Percentiles rank a stretch among this genome's conserved stretches.
Conservation (phyloP, 2,113 vertebrate genomes). For the Alethe castanea region DNA sequence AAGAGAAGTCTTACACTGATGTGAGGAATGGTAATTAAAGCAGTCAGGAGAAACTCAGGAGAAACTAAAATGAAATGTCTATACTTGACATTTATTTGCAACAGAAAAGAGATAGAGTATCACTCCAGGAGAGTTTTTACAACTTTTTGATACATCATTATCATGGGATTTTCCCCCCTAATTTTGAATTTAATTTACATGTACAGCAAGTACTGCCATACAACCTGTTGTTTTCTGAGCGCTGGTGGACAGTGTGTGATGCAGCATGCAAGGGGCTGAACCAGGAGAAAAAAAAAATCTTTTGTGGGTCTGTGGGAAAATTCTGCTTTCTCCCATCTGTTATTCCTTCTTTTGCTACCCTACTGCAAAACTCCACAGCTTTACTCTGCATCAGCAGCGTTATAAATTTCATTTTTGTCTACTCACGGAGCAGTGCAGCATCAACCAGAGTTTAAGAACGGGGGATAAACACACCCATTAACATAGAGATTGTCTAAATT, state of each 20-base stretch:
- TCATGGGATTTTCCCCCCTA: background rate
- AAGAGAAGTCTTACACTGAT: background rate
- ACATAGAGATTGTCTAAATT: background rate
- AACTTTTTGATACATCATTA: background rate
- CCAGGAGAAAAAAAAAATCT: accelerated
- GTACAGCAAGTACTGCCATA: background rate
- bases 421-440: accelerated
- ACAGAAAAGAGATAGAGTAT: background rate
- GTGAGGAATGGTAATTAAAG: background rate
- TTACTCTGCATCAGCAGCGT: accelerated
- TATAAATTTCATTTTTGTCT: background rate
- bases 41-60: background rate
- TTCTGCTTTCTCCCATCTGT: background rate
- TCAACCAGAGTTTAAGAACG: background rate
- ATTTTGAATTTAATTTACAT: background rate
- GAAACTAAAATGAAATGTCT: background rate
- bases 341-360: background rate
- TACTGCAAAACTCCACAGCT: background rate
- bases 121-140: background rate
- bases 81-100: background rate
- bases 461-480: background rate
- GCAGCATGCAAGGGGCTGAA: background rate
- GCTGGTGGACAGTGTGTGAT: accelerated
- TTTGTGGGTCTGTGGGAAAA: background rate
- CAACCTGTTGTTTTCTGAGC: background rate